Base-by-base conservation (phyloP, 2,888 invertebrate species). In the Amphiduros pacificus region DNA sequence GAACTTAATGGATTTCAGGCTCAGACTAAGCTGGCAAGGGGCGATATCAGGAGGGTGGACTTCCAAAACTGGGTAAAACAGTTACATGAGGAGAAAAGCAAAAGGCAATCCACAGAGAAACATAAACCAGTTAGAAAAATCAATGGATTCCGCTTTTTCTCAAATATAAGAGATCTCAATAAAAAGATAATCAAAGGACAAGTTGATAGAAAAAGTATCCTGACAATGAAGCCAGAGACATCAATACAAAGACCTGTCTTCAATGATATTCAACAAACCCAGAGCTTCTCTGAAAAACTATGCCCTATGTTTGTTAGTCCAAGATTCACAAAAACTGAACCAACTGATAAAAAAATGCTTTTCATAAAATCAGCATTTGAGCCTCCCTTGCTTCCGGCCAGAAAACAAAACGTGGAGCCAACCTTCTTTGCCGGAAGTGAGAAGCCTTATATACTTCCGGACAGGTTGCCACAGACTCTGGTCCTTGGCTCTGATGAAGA, bases 271-370 rank as follows among this genome's bases (percentile, higher is more conserved):
- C n/a, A n/a, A n/a, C n/a, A n/a, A n/a, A n/a, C n/a, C n/a, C n/a
- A n/a, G n/a, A 53, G 32, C 27, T 64, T 66, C 49, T 53, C 58
- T 11, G 66, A 66, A 17, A 51, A 29, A n/a, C 51, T 68, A 22
- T 72, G 69, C 44, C 74, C 76, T 11, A 63, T 68, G 26, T 76
- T 75, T 61, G 73, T 77, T 2, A 77, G 76, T 60, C 74, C 74
- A n/a, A 66, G 73, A 49, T 73, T 74, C 62, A 64, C 69, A n/a
- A 63, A 44, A 26, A 20, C 28, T 22, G 55, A 52, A 29, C 41
- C 53, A 4, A 20, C 53, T 6, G n/a, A n/a, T n/a, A n/a, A n/a
- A n/a, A 55, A 31, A 26, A 14, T 36, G 2, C 11, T 26, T 2
- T 50, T 55, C n/a, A 17, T 50, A 24, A 51, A 31, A 29, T 51